Percentiles rank a stretch among this genome's conserved stretches.
phyloP scores from a whole-genome alignment of 2,888 invertebrate genomes.

The Lampropteryx suffumata region DNA sequence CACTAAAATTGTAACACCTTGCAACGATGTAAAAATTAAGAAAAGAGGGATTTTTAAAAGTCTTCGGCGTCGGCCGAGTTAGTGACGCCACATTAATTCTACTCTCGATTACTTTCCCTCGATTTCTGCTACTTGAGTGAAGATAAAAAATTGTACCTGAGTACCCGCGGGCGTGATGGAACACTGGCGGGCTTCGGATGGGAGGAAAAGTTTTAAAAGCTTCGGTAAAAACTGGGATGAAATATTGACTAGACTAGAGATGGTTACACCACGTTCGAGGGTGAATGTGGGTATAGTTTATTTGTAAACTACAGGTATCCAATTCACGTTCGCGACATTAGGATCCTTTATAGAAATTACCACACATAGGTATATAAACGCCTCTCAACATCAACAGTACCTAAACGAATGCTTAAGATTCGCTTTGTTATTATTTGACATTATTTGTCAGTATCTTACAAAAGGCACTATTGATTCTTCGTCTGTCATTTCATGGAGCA shows the following conservation, averaged over 20 bases:
- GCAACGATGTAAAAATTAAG: conserved; percentile 80
- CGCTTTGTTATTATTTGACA: too few relatives aligned
- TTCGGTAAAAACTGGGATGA: conserved; percentile 12
- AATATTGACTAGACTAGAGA: not conserved
- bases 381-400: too few relatives aligned
- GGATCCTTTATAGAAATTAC: too few relatives aligned
- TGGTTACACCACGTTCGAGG: too few relatives aligned
- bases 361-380: too few relatives aligned
- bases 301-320: too few relatives aligned
- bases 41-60: conserved; percentile 73
- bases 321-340: too few relatives aligned
- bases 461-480: too few relatives aligned
- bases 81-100: conserved; percentile 81
- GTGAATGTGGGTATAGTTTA: too few relatives aligned
- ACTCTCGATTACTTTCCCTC: conserved; percentile 67
- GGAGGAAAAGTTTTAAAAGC: conserved; percentile 23
- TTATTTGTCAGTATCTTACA: too few relatives aligned
- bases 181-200: conserved; percentile 18
- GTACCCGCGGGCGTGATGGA: conserved; percentile 10
- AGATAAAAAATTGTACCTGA: conserved; percentile 52
- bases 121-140: conserved; percentile 39
- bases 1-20: conserved; percentile 66
- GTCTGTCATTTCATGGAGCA: too few relatives aligned
- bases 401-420: too few relatives aligned
- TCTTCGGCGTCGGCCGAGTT: conserved; percentile 66